Evolutionary conservation across 2,888 invertebrate genomes (phyloP).

Genomic region (Branchellion lobata): DNA sequence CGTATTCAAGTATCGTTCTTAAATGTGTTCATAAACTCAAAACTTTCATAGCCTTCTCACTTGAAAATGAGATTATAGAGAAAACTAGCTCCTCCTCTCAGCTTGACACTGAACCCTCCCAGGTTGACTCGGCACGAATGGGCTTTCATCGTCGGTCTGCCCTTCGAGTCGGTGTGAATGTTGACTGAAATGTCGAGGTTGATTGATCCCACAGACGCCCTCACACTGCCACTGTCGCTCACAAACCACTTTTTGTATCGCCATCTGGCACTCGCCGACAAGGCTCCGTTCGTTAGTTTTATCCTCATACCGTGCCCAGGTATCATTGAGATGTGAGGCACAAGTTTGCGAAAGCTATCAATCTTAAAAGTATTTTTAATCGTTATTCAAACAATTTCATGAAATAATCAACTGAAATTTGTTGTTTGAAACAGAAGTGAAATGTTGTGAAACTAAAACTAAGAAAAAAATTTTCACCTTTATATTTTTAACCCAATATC

Average conservation of each 20-base stretch:
- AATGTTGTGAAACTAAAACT: too few species aligned
- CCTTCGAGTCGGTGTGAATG: background rate
- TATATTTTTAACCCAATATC: background rate
- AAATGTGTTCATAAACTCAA: too few species aligned
- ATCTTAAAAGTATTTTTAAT: background rate
- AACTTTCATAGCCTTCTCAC: background rate
- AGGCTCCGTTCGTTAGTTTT: background rate
- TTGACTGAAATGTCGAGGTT: background rate
- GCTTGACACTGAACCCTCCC: slow-evolving; percentile 5
- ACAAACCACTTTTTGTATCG: background rate
- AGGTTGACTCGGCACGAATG: background rate
- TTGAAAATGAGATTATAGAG: slow-evolving; percentile 1
- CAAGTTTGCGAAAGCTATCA: background rate
- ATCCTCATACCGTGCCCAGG: background rate
- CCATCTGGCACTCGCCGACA: slow-evolving; percentile 6
- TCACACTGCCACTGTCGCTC: slow-evolving; percentile 1
- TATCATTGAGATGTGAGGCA: background rate
- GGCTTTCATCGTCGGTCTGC: background rate
- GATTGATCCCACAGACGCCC: background rate
- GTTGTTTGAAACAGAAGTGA: too few species aligned
- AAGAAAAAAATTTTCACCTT: background rate
- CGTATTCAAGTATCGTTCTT: too few species aligned
- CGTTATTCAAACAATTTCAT: too few species aligned
- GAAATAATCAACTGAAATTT: too few species aligned
- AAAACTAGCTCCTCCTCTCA: background rate